These are phyloP conservation scores for Folsomia candida DNA, from an alignment of 2,888 invertebrate species.

Conservation along the genomic window DNA sequence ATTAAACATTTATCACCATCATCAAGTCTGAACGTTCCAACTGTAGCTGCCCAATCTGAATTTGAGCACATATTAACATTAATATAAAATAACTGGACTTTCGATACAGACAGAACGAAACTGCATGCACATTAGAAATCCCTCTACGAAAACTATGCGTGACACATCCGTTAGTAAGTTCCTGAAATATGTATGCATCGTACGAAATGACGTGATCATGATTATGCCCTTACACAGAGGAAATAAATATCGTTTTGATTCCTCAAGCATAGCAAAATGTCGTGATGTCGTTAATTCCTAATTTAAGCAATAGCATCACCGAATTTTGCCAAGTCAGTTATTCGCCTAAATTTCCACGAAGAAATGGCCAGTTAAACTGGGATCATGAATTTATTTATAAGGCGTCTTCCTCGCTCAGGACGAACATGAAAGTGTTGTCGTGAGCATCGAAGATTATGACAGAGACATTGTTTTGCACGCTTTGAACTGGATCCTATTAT, in stretches of 20 bases:
- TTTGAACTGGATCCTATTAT: too few relatives aligned
- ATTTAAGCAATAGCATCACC: too few relatives aligned
- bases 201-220: background rate
- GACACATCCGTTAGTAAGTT: slow-evolving; percentile 8
- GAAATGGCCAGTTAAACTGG: too few relatives aligned
- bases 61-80: background rate
- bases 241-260: background rate
- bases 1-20: background rate
- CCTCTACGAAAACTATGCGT: background rate
- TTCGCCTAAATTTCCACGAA: too few relatives aligned
- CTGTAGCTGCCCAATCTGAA: background rate
- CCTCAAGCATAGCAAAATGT: too few relatives aligned
- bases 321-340: too few relatives aligned
- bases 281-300: too few relatives aligned
- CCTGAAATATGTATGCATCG: background rate
- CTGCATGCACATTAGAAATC: background rate
- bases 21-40: background rate
- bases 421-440: too few relatives aligned
- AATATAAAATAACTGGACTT: background rate
- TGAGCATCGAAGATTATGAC: too few relatives aligned
- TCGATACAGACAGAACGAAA: background rate
- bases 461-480: too few relatives aligned
- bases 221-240: background rate
- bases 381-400: too few relatives aligned
- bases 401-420: too few relatives aligned